These are phyloP conservation scores for Ptychodera flava DNA, from an alignment of 35 echinoderm and acorn worm species.

Conservation along the genomic window DNA sequence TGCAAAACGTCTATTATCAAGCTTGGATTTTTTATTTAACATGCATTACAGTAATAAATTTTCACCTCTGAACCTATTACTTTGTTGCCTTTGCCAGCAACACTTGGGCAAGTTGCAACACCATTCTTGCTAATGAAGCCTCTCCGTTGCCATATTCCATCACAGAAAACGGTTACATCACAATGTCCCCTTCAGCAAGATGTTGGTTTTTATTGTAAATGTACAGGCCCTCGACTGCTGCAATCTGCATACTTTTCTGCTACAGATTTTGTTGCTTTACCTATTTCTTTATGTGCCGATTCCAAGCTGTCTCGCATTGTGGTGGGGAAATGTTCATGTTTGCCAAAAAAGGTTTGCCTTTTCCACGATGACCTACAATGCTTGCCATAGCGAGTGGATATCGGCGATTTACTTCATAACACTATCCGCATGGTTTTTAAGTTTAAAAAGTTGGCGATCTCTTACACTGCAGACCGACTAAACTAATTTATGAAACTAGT, in stretches of 20 bases:
- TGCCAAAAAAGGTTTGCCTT: background rate
- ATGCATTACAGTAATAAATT: background rate
- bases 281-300: background rate
- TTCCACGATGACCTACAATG: background rate
- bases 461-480: background rate
- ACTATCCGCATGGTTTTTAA: background rate
- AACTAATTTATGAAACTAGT: background rate
- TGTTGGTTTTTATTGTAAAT: too few species aligned
- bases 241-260: background rate
- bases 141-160: slow-evolving; percentile 11
- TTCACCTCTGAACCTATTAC: background rate
- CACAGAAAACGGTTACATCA: slow-evolving; percentile 15
- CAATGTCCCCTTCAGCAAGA: background rate
- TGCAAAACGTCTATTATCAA: background rate
- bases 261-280: background rate
- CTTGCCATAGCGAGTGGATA: background rate
- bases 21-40: background rate
- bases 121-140: slow-evolving; percentile 18
- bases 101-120: background rate
- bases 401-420: background rate
- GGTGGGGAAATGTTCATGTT: background rate
- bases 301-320: background rate
- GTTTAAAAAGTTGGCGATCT: background rate
- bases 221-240: background rate
- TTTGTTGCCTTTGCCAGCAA: slow-evolving; percentile 23